A percentile compares a stretch with the other conserved stretches of the same genome.
These are phyloP conservation scores for Periphyllus acericola DNA, from an alignment of 2,888 invertebrate genomes.

Conservation along the genomic window DNA sequence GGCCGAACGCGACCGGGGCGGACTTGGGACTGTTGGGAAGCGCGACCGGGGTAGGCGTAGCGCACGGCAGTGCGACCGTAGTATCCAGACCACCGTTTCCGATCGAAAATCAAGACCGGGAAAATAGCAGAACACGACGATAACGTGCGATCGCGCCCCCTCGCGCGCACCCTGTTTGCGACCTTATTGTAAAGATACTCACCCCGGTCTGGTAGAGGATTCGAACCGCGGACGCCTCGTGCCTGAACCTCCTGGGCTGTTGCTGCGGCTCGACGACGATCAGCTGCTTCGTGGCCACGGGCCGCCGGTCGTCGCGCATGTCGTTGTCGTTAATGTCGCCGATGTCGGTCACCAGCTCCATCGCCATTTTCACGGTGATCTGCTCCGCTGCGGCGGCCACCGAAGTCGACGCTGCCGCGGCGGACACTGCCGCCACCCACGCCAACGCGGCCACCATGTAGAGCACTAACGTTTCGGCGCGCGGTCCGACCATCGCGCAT, in stretches of 20 bases:
- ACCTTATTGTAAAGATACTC: background rate
- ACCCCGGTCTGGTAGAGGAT: slow-evolving; percentile 54
- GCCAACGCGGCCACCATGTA: background rate
- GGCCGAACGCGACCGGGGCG: too few relatives aligned
- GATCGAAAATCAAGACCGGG: too few relatives aligned
- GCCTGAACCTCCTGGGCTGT: slow-evolving; percentile 47
- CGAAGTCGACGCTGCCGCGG: background rate
- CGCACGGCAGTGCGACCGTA: too few relatives aligned
- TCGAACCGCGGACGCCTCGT: slow-evolving; percentile 40
- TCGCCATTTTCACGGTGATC: background rate
- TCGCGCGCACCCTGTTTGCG: too few relatives aligned
- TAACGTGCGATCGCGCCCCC: too few relatives aligned
- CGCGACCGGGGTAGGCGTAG: too few relatives aligned
- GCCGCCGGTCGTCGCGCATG: background rate
- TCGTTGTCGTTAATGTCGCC: background rate
- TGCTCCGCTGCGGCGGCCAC: background rate
- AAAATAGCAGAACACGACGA: too few relatives aligned
- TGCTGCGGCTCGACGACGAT: background rate
- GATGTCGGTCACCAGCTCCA: background rate
- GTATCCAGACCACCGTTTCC: too few relatives aligned
- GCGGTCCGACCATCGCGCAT: slow-evolving; percentile 59
- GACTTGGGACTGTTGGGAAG: too few relatives aligned
- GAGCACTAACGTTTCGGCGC: slow-evolving; percentile 30
- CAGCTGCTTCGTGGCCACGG: background rate
- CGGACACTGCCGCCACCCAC: background rate